Evolutionary conservation across 2,113 vertebrate species (phyloP).

Genomic region (Phrynocephalus versicolor): DNA sequence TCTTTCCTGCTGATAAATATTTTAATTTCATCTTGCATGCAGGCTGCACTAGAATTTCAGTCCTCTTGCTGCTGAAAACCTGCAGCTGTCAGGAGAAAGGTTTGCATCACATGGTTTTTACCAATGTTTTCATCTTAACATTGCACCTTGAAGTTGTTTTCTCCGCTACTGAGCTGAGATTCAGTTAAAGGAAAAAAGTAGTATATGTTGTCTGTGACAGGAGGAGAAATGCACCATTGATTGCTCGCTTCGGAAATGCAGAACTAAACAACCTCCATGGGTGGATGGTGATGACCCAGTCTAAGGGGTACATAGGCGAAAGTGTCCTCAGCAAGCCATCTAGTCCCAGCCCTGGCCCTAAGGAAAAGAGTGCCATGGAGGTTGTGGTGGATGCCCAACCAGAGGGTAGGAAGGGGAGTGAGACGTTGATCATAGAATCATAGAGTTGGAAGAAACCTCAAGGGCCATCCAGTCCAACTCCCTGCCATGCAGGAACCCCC

Average conservation of each 20-base stretch:
- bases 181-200: slow-evolving; percentile 47
- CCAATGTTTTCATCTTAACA: neutral
- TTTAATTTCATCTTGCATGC: neutral
- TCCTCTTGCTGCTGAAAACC: slow-evolving; percentile 15
- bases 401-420: no score
- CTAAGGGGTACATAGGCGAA: no score
- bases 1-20: neutral
- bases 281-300: no score
- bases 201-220: slow-evolving; percentile 48
- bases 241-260: slow-evolving; percentile 63
- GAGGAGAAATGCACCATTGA: slow-evolving; percentile 57
- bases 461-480: no score
- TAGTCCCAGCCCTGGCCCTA: no score
- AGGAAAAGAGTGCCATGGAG: no score
- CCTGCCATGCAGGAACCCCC: no score
- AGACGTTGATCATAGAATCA: no score
- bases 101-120: no score
- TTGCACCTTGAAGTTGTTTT: slow-evolving; percentile 43
- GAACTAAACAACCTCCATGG: slow-evolving; percentile 48
- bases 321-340: no score
- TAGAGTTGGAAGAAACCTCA: no score
- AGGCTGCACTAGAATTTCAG: neutral
- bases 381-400: no score
- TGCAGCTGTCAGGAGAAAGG: neutral
- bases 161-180: slow-evolving; percentile 25